Evolutionary conservation across 1,140 invertebrate species (phyloP).

Genomic region (Cyrtorhinus lividipennis): DNA sequence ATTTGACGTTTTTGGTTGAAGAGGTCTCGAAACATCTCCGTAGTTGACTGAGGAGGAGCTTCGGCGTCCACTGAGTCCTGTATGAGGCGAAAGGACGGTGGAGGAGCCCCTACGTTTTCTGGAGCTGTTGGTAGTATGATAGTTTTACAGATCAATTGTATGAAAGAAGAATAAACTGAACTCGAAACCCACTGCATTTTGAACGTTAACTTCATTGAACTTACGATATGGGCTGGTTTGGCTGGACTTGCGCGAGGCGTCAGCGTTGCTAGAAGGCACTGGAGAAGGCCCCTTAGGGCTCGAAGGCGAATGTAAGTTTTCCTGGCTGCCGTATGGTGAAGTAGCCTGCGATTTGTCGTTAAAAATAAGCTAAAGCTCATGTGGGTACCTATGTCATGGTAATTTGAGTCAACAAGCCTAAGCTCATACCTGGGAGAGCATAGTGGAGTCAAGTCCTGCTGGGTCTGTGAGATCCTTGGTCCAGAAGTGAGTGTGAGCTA

Average conservation of each 20-base stretch:
- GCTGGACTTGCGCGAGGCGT: conserved; percentile 37
- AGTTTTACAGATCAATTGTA: too few species aligned
- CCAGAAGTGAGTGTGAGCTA: conserved; percentile 98
- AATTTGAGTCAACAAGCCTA: not conserved
- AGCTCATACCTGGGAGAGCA: conserved; percentile 36
- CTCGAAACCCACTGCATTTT: too few species aligned
- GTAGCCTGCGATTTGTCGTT: conserved; percentile 45
- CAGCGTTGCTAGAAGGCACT: conserved; percentile 33
- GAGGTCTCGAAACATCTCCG: conserved; percentile 77
- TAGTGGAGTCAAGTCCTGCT: conserved; percentile 33
- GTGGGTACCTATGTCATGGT: too few species aligned
- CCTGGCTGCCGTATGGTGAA: conserved; percentile 59
- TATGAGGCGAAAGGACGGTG: conserved; percentile 21
- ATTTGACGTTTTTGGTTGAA: conserved; percentile 74
- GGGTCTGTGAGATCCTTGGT: conserved; percentile 61
- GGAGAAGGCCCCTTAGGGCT: conserved; percentile 39
- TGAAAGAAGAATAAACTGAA: too few species aligned
- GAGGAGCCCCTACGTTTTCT: conserved; percentile 3
- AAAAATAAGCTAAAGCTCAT: too few species aligned
- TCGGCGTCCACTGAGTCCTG: conserved; percentile 16
- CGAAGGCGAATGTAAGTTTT: conserved; percentile 50
- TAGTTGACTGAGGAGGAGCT: conserved; percentile 42
- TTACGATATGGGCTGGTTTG: conserved; percentile 31
- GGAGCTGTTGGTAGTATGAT: too few species aligned
- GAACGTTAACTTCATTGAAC: too few species aligned